Percentiles rank a stretch among this genome's conserved stretches.
phyloP scores from a whole-genome alignment of 2,888 invertebrate genomes.

The Plemyria rubiginata region DNA sequence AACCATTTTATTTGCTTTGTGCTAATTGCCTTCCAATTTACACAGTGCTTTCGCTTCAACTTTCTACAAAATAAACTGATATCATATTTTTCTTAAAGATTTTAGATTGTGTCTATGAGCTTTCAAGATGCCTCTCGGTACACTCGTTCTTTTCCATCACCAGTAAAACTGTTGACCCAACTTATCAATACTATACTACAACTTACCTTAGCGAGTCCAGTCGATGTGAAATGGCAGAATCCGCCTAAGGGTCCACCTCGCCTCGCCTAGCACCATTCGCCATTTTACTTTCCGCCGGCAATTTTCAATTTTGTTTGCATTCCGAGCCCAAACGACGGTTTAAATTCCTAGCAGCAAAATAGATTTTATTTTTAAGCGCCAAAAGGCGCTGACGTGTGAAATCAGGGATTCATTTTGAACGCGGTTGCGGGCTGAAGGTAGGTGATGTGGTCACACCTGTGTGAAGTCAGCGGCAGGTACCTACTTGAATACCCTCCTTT shows the following conservation, averaged over 20 bases:
- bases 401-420: constrained; percentile 60
- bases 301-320: constrained; percentile 42
- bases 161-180: background rate
- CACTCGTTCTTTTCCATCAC: background rate
- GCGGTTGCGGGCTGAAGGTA: constrained; percentile 49
- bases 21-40: no score
- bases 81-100: no score
- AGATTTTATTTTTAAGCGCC: constrained; percentile 58
- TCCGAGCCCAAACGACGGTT: constrained; percentile 38
- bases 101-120: no score
- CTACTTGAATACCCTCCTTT: no score
- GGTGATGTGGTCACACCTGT: constrained; percentile 19
- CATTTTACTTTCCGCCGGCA: constrained; percentile 34
- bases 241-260: constrained; percentile 11
- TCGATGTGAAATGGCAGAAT: constrained; percentile 4
- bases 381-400: constrained; percentile 27
- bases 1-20: background rate
- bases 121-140: background rate
- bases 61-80: no score
- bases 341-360: constrained; percentile 57
- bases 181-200: constrained; percentile 4
- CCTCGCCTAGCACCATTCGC: constrained; percentile 30
- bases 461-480: background rate
- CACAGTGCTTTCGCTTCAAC: no score
- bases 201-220: background rate